Evolutionary conservation across 2,113 vertebrate genomes (phyloP).

Genomic region (Oenanthe oenanthe): DNA sequence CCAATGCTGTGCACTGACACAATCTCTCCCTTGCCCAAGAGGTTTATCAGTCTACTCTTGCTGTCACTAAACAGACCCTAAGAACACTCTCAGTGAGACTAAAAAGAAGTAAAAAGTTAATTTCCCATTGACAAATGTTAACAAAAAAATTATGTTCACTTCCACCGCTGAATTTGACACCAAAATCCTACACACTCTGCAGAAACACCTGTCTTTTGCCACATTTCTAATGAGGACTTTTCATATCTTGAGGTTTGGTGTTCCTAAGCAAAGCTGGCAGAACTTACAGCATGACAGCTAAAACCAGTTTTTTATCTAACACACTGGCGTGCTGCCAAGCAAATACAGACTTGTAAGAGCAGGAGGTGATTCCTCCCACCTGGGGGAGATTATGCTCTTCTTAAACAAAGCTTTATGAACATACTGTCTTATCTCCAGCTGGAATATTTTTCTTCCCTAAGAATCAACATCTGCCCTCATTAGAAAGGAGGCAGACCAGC

Average conservation of each 20-base stretch:
- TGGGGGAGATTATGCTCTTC: background rate
- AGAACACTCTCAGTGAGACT: background rate
- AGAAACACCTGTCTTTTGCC: background rate
- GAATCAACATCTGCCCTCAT: background rate
- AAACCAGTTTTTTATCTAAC: background rate
- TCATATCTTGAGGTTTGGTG: background rate
- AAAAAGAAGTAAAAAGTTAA: background rate
- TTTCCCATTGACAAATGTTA: background rate
- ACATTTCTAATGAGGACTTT: background rate
- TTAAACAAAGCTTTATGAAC: background rate
- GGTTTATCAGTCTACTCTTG: background rate
- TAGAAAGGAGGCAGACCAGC: background rate
- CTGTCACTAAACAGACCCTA: background rate
- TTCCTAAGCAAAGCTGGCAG: background rate
- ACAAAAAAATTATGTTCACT: background rate
- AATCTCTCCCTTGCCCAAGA: background rate
- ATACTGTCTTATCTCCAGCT: background rate
- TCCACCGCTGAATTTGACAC: background rate
- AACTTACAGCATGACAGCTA: background rate
- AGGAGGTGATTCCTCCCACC: background rate
- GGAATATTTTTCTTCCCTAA: background rate
- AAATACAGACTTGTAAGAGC: background rate
- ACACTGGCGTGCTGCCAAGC: background rate
- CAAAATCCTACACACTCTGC: background rate
- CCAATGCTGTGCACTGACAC: background rate